Evolutionary conservation across 2,113 vertebrate genomes (phyloP).

Genomic region (Tachuris rubrigastra): DNA sequence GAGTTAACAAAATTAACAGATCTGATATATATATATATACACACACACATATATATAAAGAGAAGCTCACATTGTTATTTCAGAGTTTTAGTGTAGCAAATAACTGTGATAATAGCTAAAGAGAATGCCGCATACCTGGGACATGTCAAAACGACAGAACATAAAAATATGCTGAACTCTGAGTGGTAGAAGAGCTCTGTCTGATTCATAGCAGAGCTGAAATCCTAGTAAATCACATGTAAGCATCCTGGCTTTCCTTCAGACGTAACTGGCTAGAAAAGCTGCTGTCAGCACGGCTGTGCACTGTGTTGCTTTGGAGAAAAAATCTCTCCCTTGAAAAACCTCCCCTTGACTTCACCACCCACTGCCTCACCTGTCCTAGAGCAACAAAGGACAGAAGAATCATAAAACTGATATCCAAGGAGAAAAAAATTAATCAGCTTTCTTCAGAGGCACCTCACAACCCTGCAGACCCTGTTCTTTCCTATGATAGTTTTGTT

Average conservation of each 20-base stretch:
- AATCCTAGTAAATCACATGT: neutral
- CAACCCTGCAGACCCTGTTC: neutral
- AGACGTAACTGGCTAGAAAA: neutral
- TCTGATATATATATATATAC: neutral
- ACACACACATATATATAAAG: neutral
- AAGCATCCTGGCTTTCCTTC: neutral
- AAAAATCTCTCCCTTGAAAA: neutral
- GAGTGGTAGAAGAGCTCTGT: neutral
- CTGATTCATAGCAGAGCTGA: neutral
- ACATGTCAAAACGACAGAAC: constrained; percentile 37
- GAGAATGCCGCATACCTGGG: neutral
- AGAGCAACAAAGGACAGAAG: neutral
- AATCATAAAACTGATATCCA: neutral
- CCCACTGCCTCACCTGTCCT: neutral
- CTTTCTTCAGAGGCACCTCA: neutral
- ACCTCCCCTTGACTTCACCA: neutral
- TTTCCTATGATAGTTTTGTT: neutral
- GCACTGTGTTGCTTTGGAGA: fast-evolving
- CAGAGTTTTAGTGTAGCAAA: neutral
- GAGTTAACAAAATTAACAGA: neutral
- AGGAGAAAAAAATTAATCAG: neutral
- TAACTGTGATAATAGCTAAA: neutral
- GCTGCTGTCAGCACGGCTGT: neutral
- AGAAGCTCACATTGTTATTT: neutral
- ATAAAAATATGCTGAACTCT: neutral